Base-by-base conservation (phyloP, 2,888 invertebrate species). In the Metellina segmentata region DNA sequence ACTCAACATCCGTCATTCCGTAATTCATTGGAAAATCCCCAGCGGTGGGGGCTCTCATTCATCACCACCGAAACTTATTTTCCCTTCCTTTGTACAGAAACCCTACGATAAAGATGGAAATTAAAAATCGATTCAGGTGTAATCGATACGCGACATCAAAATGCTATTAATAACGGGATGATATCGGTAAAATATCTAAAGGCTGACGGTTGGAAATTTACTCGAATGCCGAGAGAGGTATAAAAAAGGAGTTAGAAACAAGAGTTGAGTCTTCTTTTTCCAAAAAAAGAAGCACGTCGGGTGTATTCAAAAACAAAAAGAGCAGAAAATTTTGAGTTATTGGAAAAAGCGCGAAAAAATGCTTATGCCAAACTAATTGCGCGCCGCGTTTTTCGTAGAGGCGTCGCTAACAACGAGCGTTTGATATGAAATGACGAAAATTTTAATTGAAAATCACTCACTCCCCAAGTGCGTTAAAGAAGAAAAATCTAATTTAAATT, bases 111-210 rank as follows among this genome's bases (percentile, higher is more conserved):
- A 89, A 82, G 82, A 89, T 82, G 77, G 75, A 89, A 89, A 89
- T 89, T 89, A 89, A 82, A 82, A 89, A 77, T 82, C 77, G 82
- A 89, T 88, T 82, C 51, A 49, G 52, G 51, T 52, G 77, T 71
- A 89, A 82, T 77, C 81, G 89, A 77, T 89, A 89, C 61, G 52
- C 74, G 82, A 82, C 82, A 89, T 89, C 89, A 89, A 89, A 89
- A 89, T 89, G 77, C 89, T 89, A 89, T 89, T 89, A 89, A 89
- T 89, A 89, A 89, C 53, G 71, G 82, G 82, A 79, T 52, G 79
- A 79, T 87, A 87, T 87, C 72, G 87, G 71, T 20, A 79, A 81
- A 79, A 51, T 87, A 81, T 86, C 79, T 79, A 51, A 70, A 70
- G 53, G 69, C 85, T 48, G 85, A 70, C 77, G 74, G 19, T 78